Conservation (phyloP, 2,888 invertebrate species). For the Polyommatus iphigenia region DNA sequence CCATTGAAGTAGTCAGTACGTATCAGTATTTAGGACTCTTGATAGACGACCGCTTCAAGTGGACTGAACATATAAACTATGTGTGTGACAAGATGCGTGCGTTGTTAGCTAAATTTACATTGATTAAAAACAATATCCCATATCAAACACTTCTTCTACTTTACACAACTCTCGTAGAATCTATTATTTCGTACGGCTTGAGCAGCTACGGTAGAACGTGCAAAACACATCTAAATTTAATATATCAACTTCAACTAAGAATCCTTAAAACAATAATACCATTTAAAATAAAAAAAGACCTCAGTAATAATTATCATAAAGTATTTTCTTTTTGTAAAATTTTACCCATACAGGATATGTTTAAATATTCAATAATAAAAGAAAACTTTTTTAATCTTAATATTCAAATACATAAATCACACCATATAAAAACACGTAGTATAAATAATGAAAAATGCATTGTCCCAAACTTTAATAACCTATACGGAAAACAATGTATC, state of each 20-base stretch:
- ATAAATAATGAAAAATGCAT: not conserved
- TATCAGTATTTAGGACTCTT: not conserved
- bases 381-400: too few species aligned
- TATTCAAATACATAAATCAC: not conserved
- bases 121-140: too few species aligned
- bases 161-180: not conserved
- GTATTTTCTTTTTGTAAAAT: too few species aligned
- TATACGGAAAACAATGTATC: not conserved
- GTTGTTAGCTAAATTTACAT: too few species aligned
- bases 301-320: not conserved
- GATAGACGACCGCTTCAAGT: not conserved
- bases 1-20: not conserved
- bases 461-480: not conserved
- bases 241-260: constrained; percentile 1
- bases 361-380: too few species aligned
- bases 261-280: not conserved
- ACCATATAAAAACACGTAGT: not conserved
- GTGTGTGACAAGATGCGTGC: too few species aligned
- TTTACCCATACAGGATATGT: too few species aligned
- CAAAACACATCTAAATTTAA: not conserved
- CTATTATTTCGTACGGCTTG: not conserved
- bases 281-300: not conserved
- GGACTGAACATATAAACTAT: not conserved
- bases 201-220: not conserved
- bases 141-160: too few species aligned